Conservation (phyloP, 2,797 vertebrate species). For the Melanitta fusca region DNA sequence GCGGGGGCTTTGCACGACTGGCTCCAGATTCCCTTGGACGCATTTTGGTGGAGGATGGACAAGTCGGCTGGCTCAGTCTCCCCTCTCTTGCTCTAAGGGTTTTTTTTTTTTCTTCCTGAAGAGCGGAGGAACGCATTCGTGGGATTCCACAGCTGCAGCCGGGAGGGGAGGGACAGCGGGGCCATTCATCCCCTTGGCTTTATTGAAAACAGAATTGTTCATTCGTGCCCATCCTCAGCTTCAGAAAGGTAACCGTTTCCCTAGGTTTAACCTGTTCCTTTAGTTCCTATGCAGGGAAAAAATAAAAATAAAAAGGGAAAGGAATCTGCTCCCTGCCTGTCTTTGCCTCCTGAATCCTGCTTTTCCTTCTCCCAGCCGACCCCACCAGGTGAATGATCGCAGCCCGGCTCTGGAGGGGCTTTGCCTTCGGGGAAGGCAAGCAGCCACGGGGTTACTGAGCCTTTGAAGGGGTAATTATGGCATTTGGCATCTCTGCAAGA, state of each 20-base stretch:
- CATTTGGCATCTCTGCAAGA: not conserved
- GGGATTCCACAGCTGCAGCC: conserved; percentile 50
- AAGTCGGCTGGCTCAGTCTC: conserved; percentile 5
- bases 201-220: conserved; percentile 42
- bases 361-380: not conserved
- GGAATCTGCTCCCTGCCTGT: not conserved
- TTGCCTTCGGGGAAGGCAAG: not conserved
- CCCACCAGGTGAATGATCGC: rapidly evolving
- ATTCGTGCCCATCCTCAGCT: not conserved
- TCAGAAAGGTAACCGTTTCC: not conserved
- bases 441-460: not conserved
- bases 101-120: conserved; percentile 29
- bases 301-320: not conserved
- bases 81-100: not conserved
- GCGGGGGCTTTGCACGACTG: not conserved
- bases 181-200: conserved; percentile 19
- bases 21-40: not conserved
- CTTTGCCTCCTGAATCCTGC: rapidly evolving
- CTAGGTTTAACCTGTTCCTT: not conserved
- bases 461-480: not conserved
- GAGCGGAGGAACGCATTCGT: conserved; percentile 43
- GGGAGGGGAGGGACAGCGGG: not conserved
- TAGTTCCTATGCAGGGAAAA: not conserved
- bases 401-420: not conserved
- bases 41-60: not conserved